phyloP scores from a whole-genome alignment of 2,888 invertebrate species.

The Cancer borealis region DNA sequence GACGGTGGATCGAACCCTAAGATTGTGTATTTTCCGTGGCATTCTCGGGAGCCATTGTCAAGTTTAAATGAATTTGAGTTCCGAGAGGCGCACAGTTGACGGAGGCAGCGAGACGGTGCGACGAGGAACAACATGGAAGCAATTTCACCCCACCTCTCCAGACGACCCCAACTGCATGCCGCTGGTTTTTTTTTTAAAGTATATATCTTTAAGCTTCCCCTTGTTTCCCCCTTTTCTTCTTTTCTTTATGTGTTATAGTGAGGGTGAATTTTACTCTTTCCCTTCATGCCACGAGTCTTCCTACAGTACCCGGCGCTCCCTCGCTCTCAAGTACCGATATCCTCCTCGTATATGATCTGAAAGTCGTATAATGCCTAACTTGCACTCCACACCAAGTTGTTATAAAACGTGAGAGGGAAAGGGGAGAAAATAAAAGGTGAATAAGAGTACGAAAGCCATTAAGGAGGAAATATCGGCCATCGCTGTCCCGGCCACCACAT shows the following conservation, averaged over 20 bases:
- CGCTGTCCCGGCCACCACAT: constrained; percentile 37
- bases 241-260: not conserved
- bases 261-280: not conserved
- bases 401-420: not conserved
- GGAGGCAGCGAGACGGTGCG: not conserved
- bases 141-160: not conserved
- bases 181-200: not conserved
- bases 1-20: constrained; percentile 25
- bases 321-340: not conserved
- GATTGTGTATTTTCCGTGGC: constrained; percentile 43
- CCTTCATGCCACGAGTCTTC: not conserved
- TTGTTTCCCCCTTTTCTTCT: too few species aligned
- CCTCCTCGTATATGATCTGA: not conserved
- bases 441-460: constrained; percentile 29
- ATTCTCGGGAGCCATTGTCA: constrained; percentile 47
- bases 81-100: constrained; percentile 40
- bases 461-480: constrained; percentile 27
- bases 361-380: not conserved
- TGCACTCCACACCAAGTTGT: not conserved
- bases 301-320: not conserved
- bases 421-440: not conserved
- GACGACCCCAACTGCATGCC: not conserved
- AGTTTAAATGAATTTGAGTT: constrained; percentile 61
- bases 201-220: not conserved
- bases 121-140: constrained; percentile 23